These are phyloP conservation scores for Dromiciops gliroides DNA, from an alignment of 2,113 vertebrate species.

Conservation along the genomic window DNA sequence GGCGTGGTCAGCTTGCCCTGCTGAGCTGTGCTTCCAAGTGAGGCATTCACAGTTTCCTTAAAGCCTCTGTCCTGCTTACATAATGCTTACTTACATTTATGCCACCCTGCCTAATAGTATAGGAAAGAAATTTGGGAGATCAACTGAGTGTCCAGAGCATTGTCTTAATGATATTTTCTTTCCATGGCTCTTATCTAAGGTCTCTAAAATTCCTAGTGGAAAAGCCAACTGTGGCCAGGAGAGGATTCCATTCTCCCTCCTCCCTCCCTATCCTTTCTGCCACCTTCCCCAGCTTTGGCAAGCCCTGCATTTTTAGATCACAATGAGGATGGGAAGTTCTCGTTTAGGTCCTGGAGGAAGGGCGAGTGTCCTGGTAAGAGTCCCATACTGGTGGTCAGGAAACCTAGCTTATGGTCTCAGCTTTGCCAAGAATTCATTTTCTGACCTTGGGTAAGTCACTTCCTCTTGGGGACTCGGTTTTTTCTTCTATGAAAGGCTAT, in stretches of 20 bases:
- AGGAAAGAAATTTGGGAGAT: not conserved
- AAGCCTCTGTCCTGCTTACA: not conserved
- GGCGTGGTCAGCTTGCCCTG: not conserved
- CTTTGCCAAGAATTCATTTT: not conserved
- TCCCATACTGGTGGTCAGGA: not conserved
- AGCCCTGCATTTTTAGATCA: not conserved
- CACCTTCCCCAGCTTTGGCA: not conserved
- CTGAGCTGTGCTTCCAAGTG: not conserved
- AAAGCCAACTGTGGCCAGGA: not conserved
- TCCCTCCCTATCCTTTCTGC: not conserved
- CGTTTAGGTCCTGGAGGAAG: not conserved
- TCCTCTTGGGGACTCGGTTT: not conserved
- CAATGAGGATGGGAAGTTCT: not conserved
- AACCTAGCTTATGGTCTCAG: not conserved
- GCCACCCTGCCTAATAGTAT: slow-evolving; percentile 46
- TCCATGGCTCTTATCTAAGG: not conserved
- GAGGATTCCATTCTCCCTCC: not conserved
- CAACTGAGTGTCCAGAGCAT: slow-evolving; percentile 39
- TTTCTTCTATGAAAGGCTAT: not conserved
- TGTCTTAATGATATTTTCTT: not conserved
- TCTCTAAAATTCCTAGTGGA: slow-evolving; percentile 16
- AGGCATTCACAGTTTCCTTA: slow-evolving; percentile 36
- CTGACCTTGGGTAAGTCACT: not conserved
- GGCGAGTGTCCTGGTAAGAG: not conserved
- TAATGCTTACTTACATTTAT: slow-evolving; percentile 36